Conservation (phyloP, 2,888 invertebrate species). For the Aelia acuminata region DNA sequence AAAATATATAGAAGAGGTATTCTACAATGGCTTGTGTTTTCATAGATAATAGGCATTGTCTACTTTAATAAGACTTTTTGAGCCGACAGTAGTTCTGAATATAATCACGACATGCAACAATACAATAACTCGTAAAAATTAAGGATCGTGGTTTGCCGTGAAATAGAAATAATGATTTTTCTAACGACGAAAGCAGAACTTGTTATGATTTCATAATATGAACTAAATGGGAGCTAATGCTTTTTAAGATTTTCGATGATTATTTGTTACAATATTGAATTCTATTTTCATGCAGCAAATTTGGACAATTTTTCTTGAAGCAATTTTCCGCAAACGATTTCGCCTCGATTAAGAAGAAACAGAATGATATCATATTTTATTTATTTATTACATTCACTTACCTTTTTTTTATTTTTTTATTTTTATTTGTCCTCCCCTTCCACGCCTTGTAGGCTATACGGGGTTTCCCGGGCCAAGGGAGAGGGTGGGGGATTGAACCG, state of each 20-base stretch:
- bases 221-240: neutral
- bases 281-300: neutral
- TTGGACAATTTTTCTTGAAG: neutral
- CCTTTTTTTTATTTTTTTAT: too few relatives aligned
- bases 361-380: neutral
- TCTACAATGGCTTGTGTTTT: neutral
- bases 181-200: neutral
- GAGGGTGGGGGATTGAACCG: too few relatives aligned
- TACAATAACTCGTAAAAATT: neutral
- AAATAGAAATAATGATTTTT: conserved; percentile 3
- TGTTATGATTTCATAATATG: conserved; percentile 11
- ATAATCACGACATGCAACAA: neutral
- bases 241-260: neutral
- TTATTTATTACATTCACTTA: too few relatives aligned
- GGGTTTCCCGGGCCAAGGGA: too few relatives aligned
- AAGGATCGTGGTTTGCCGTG: neutral
- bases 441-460: too few relatives aligned
- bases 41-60: neutral
- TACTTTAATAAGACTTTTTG: neutral
- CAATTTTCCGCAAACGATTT: neutral
- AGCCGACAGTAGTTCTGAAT: neutral
- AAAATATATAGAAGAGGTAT: too few relatives aligned
- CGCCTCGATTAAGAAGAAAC: neutral
- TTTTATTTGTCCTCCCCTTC: too few relatives aligned
- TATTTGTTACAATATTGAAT: neutral